These are phyloP conservation scores for Brachionus asplanchnoidis DNA, from an alignment of 1,140 invertebrate species.

Conservation along the genomic window DNA sequence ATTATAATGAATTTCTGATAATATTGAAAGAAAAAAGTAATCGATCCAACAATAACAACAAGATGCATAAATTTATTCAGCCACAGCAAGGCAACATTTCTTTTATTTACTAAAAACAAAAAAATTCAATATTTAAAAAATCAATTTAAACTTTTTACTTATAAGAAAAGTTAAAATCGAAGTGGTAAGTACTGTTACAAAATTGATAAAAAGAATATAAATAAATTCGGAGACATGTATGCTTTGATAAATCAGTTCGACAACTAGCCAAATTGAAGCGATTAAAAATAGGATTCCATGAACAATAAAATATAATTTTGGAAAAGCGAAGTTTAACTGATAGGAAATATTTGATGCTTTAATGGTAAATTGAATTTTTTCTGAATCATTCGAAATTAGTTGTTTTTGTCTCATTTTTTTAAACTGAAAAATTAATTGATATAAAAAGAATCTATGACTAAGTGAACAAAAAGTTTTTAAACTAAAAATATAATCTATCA, in stretches of 20 bases:
- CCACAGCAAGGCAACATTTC: not conserved
- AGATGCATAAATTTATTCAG: not conserved
- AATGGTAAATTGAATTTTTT: not conserved
- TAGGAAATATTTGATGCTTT: not conserved
- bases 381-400: not conserved
- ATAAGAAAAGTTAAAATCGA: not conserved
- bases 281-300: not conserved
- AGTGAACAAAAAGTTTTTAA: no score
- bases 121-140: not conserved
- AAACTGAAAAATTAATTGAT: not conserved
- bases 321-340: not conserved
- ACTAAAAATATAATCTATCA: no score
- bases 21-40: not conserved
- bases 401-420: not conserved
- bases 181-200: not conserved
- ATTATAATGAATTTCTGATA: not conserved
- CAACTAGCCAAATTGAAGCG: not conserved
- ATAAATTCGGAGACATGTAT: not conserved
- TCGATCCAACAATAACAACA: not conserved
- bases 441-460: not conserved
- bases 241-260: not conserved
- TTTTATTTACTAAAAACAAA: not conserved
- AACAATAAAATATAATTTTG: not conserved
- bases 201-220: not conserved
- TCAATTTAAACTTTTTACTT: not conserved